A percentile compares a stretch with the other conserved stretches of the same genome.
Evolutionary conservation across 2,797 vertebrate species (phyloP).

Genomic region (Rhinichthys osculus): DNA sequence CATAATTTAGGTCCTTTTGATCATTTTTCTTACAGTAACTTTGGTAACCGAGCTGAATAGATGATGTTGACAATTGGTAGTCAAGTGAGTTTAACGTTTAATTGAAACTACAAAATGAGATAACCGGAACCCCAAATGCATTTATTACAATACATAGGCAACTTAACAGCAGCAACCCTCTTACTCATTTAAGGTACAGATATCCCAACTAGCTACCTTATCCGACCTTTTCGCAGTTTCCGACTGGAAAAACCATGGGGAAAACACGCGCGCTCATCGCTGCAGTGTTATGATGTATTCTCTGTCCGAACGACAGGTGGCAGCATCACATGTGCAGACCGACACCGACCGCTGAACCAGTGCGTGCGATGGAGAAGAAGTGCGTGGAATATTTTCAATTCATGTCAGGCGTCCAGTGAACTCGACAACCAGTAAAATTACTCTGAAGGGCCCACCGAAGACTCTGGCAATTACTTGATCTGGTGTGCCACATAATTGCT

Average conservation of each 20-base stretch:
- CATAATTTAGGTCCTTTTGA: background rate
- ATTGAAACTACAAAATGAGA: background rate
- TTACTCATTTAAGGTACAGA: background rate
- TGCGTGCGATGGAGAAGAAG: constrained; percentile 28
- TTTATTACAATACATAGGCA: background rate
- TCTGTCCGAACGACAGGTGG: constrained; percentile 64
- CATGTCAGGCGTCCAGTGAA: constrained; percentile 26
- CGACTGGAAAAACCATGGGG: too few relatives aligned
- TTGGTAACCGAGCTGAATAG: too few relatives aligned
- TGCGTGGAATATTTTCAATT: constrained; percentile 33
- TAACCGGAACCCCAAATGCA: background rate
- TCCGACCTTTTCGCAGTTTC: too few relatives aligned
- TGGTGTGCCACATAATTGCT: background rate
- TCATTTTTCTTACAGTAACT: background rate
- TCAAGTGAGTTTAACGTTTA: too few relatives aligned
- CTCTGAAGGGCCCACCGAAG: background rate
- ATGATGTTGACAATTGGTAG: too few relatives aligned
- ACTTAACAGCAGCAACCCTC: background rate
- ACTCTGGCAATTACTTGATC: background rate
- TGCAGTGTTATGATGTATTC: background rate
- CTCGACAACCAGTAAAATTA: constrained; percentile 4
- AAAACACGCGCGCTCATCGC: too few relatives aligned
- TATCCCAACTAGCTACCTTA: background rate
- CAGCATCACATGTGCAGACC: constrained; percentile 1
- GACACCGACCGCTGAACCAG: background rate